Evolutionary conservation across 2,888 invertebrate species (phyloP).

Genomic region (Phortica magna): DNA sequence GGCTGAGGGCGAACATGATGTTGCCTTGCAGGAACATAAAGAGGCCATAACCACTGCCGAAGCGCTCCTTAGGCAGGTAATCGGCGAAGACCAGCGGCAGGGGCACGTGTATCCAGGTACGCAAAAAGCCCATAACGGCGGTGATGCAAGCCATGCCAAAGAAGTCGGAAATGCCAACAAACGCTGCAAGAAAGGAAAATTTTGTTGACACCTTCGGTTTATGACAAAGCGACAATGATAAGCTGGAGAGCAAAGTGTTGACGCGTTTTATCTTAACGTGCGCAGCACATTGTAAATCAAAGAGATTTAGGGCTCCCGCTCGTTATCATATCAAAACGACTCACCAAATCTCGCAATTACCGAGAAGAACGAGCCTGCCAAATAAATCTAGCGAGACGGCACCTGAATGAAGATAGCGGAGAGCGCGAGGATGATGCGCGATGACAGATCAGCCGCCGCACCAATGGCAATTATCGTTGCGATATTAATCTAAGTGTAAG

Average conservation of each 20-base stretch:
- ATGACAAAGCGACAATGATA: background rate
- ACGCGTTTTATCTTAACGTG: background rate
- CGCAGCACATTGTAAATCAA: slow-evolving; percentile 3
- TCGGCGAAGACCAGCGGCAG: slow-evolving; percentile 86
- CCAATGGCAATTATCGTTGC: slow-evolving; percentile 85
- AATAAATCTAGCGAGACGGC: slow-evolving; percentile 83
- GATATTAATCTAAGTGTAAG: slow-evolving; percentile 79
- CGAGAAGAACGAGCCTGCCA: slow-evolving; percentile 83
- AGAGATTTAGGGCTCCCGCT: background rate
- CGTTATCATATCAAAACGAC: slow-evolving; percentile 52
- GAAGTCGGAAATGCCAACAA: slow-evolving; percentile 79
- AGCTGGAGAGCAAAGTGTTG: background rate
- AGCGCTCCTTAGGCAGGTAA: slow-evolving; percentile 82
- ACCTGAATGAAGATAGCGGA: slow-evolving; percentile 82
- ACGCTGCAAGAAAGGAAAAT: slow-evolving; percentile 76
- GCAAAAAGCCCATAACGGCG: slow-evolving; percentile 83
- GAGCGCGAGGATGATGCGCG: slow-evolving; percentile 82
- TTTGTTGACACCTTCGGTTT: background rate
- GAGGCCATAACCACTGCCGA: slow-evolving; percentile 86
- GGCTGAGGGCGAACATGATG: slow-evolving; percentile 84
- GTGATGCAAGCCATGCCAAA: slow-evolving; percentile 81
- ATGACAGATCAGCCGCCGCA: slow-evolving; percentile 84
- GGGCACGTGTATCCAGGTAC: slow-evolving; percentile 85
- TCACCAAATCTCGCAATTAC: slow-evolving; percentile 84
- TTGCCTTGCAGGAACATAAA: slow-evolving; percentile 86